These are phyloP conservation scores for Andricus curvator DNA, from an alignment of 2,888 invertebrate species.

Conservation along the genomic window DNA sequence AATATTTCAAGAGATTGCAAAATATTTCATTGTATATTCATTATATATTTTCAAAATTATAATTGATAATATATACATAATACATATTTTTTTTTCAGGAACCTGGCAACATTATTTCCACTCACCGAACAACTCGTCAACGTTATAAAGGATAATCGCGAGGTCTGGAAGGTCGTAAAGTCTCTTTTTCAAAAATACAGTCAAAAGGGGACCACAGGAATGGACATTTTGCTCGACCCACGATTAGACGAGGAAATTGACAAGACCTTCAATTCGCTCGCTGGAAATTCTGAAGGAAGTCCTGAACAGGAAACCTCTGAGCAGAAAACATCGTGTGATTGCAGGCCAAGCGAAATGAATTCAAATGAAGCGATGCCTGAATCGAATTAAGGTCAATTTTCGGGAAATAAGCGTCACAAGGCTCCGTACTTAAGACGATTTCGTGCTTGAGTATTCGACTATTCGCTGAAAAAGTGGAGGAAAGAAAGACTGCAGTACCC, in stretches of 20 bases:
- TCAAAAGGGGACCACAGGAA: constrained; percentile 65
- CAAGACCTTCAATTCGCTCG: constrained; percentile 40
- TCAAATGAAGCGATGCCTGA: constrained; percentile 6
- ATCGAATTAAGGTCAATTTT: constrained; percentile 25
- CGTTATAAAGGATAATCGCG: constrained; percentile 81
- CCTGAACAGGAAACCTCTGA: background rate
- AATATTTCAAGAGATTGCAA: too few relatives aligned
- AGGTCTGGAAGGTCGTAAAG: constrained; percentile 81
- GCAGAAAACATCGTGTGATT: background rate
- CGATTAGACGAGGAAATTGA: constrained; percentile 67
- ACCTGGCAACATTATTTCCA: constrained; percentile 81
- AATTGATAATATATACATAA: background rate
- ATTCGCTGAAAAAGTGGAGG: background rate
- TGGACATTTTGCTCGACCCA: constrained; percentile 68
- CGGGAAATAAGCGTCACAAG: constrained; percentile 23
- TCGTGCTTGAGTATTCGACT: constrained; percentile 27
- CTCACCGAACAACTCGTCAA: constrained; percentile 77
- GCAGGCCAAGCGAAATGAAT: background rate
- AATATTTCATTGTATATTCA: too few relatives aligned
- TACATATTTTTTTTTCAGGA: constrained; percentile 73
- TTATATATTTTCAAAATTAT: background rate
- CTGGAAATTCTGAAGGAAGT: background rate
- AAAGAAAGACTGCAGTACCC: constrained; percentile 36
- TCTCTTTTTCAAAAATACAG: constrained; percentile 72
- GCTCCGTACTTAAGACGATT: constrained; percentile 37